phyloP scores from a whole-genome alignment of 2,113 vertebrate genomes.

The Lophius piscatorius region DNA sequence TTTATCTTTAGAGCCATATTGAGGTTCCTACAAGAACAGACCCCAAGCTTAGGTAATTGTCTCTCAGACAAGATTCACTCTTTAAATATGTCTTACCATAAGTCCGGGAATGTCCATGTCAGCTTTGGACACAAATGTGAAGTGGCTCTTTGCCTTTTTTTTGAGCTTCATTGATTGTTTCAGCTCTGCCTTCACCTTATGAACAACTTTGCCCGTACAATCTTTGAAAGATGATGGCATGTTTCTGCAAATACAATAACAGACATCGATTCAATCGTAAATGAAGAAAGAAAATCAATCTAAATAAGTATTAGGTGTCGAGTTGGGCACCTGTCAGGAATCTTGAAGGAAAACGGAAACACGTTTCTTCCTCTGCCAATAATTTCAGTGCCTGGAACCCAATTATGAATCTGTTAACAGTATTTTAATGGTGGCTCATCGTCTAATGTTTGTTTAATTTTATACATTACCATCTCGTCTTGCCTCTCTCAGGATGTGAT shows the following conservation, averaged over 20 bases:
- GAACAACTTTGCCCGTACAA: conserved; percentile 50
- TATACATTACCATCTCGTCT: conserved; percentile 61
- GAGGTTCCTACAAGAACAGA: conserved; percentile 61
- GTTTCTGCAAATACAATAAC: conserved; percentile 37
- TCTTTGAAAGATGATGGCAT: conserved; percentile 69
- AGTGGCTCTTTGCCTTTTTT: conserved; percentile 42
- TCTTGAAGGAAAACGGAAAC: conserved; percentile 67
- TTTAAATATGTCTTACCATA: conserved; percentile 54
- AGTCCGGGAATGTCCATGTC: conserved; percentile 52
- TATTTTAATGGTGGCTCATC: background rate
- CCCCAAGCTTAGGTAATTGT: background rate
- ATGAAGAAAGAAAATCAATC: fast-evolving
- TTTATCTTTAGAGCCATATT: conserved; percentile 63
- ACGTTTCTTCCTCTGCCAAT: conserved; percentile 61
- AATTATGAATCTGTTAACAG: background rate
- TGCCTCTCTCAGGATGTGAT: conserved; percentile 52
- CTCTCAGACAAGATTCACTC: background rate
- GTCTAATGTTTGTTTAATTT: background rate
- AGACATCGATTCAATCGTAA: background rate
- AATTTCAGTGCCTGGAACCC: conserved; percentile 44
- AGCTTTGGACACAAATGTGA: conserved; percentile 68
- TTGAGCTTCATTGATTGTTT: conserved; percentile 55
- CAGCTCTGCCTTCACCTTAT: conserved; percentile 69
- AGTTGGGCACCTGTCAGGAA: conserved; percentile 62
- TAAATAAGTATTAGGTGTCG: fast-evolving